These are phyloP conservation scores for Nibea albiflora DNA, from an alignment of 2,113 vertebrate species.

Conservation along the genomic window DNA sequence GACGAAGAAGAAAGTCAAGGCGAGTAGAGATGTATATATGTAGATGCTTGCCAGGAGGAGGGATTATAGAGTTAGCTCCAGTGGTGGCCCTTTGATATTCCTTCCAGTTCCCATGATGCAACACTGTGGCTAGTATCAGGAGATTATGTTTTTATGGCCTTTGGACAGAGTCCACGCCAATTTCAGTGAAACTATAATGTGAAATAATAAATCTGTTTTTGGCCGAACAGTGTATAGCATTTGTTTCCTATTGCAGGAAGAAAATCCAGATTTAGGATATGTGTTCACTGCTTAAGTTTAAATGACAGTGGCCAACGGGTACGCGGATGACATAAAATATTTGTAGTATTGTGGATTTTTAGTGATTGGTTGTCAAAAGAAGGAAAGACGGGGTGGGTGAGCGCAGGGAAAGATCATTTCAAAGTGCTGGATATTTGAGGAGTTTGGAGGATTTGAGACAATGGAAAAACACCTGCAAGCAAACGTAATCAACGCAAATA, in stretches of 20 bases:
- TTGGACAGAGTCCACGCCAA: constrained; percentile 45
- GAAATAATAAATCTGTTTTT: constrained; percentile 30
- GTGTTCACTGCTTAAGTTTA: background rate
- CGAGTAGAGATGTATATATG: constrained; percentile 60
- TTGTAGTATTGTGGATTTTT: background rate
- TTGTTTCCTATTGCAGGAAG: constrained; percentile 17
- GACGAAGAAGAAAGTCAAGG: constrained; percentile 28
- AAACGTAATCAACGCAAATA: constrained; percentile 44
- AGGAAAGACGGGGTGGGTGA: background rate
- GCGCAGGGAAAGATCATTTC: background rate
- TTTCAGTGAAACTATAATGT: constrained; percentile 28
- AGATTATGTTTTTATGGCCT: constrained; percentile 66
- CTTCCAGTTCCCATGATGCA: constrained; percentile 75
- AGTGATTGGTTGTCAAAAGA: background rate
- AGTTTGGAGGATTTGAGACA: constrained; percentile 32
- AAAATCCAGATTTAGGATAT: background rate
- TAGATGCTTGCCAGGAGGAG: constrained; percentile 68
- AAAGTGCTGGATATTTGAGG: background rate
- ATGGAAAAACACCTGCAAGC: constrained; percentile 54
- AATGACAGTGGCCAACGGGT: background rate
- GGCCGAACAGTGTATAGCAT: constrained; percentile 9
- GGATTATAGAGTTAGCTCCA: constrained; percentile 69
- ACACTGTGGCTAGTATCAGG: constrained; percentile 48
- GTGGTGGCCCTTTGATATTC: constrained; percentile 73
- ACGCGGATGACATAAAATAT: background rate